phyloP scores from a whole-genome alignment of 2,113 vertebrate species.

The Cebus imitator region DNA sequence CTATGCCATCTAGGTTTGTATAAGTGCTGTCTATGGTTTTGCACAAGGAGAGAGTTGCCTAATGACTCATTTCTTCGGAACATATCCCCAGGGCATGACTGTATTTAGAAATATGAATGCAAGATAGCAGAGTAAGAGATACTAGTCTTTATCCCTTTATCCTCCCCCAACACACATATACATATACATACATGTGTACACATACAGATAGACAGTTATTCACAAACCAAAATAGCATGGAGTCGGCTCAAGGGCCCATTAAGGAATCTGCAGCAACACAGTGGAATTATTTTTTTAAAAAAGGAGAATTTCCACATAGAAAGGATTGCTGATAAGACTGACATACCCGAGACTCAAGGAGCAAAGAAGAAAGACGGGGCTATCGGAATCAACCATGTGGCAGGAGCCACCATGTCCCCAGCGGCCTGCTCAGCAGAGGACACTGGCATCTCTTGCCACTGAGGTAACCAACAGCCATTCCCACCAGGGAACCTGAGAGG shows the following conservation, averaged over 20 bases:
- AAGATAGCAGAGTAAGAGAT: not conserved
- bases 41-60: no score
- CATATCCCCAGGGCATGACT: not conserved
- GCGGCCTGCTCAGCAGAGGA: not conserved
- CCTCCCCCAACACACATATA: not conserved
- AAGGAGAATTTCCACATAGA: not conserved
- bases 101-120: not conserved
- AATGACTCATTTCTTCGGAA: not conserved
- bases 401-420: no score
- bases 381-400: not conserved
- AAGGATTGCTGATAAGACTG: not conserved
- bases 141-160: not conserved
- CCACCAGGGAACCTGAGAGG: no score
- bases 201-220: no score
- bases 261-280: not conserved
- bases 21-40: not conserved
- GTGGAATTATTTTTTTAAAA: no score
- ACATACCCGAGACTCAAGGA: no score
- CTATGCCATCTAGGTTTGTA: not conserved
- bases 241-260: not conserved
- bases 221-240: not conserved
- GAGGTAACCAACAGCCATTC: not conserved
- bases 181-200: not conserved
- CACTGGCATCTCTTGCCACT: not conserved
- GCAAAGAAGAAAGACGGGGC: not conserved